These are phyloP conservation scores for Ciconia stormi DNA, from an alignment of 2,113 vertebrate species.

Conservation along the genomic window DNA sequence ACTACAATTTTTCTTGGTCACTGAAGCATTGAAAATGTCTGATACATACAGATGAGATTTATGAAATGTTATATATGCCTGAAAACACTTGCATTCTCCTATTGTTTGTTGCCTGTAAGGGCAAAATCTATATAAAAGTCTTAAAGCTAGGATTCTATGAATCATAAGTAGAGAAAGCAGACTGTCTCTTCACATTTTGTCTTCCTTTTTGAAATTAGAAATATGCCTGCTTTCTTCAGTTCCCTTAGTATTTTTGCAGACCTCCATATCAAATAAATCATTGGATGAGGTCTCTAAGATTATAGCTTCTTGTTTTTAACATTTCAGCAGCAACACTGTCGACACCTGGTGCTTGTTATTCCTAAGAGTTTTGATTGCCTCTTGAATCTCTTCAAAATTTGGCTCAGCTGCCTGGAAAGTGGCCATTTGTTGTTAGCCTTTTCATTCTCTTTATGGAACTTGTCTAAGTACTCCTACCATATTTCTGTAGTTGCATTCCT, in stretches of 20 bases:
- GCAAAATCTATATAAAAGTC: background rate
- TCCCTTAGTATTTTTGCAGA: background rate
- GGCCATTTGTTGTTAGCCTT: constrained; percentile 39
- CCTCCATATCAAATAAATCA: background rate
- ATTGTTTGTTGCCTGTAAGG: background rate
- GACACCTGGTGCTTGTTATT: constrained; percentile 48
- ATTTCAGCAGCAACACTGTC: background rate
- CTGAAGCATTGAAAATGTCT: constrained; percentile 14
- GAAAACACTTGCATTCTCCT: constrained; percentile 5
- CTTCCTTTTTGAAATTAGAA: background rate
- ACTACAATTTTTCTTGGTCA: constrained; percentile 3
- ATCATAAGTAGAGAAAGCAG: constrained; percentile 1
- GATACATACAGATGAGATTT: background rate
- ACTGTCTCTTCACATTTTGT: background rate
- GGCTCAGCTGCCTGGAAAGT: constrained; percentile 2
- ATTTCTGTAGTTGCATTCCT: background rate
- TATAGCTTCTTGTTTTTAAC: background rate
- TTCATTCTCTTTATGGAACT: background rate
- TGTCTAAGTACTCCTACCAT: background rate
- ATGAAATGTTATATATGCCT: background rate
- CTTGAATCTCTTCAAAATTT: constrained; percentile 41
- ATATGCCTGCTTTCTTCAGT: background rate
- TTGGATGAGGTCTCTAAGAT: background rate
- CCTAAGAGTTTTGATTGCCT: constrained; percentile 19
- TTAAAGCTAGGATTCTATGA: background rate